These are phyloP conservation scores for Drosophila nr. perissopoda DNA, from an alignment of 2,888 invertebrate species.

Conservation along the genomic window DNA sequence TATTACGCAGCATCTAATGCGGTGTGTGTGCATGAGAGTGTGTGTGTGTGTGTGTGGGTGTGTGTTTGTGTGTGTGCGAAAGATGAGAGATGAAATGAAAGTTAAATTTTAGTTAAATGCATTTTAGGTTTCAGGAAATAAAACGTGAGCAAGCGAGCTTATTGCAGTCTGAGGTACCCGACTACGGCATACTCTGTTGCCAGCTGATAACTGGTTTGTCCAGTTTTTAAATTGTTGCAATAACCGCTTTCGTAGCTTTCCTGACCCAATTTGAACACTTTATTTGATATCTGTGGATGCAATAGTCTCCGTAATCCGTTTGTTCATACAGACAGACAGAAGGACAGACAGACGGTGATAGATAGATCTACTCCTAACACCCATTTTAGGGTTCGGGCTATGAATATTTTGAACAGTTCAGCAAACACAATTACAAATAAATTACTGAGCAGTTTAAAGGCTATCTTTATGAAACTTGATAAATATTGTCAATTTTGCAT, in stretches of 20 bases:
- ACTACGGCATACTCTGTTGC: neutral
- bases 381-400: neutral
- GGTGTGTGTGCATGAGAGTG: neutral
- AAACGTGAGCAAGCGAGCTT: neutral
- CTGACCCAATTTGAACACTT: too few relatives aligned
- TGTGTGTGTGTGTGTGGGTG: too few relatives aligned
- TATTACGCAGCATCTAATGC: neutral
- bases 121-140: neutral
- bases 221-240: neutral
- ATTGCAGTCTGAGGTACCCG: neutral
- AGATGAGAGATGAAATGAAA: neutral
- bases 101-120: neutral
- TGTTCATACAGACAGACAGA: neutral
- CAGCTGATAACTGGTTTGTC: neutral
- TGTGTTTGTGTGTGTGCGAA: neutral
- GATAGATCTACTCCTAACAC: neutral
- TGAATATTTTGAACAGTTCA: neutral
- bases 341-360: neutral
- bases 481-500: neutral
- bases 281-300: too few relatives aligned
- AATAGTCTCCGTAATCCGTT: neutral
- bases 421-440: neutral
- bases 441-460: neutral
- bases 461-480: neutral
- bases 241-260: too few relatives aligned